Evolutionary conservation across 1,140 invertebrate species (phyloP).

Genomic region (Drosophila saltans): DNA sequence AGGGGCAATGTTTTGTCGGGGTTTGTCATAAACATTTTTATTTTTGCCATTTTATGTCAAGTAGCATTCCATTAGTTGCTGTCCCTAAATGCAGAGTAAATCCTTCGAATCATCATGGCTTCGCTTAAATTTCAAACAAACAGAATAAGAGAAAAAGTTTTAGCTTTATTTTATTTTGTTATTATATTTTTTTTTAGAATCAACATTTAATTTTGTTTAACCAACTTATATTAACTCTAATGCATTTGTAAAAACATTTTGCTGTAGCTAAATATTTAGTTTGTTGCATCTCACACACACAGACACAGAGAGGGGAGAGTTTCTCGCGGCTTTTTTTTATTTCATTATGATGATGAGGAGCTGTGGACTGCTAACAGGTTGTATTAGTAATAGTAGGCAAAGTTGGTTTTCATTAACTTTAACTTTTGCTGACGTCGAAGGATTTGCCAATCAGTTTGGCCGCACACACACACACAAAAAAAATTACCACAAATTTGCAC

Average conservation of each 20-base stretch:
- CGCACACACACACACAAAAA: constrained; percentile 20
- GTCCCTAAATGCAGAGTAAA: too few relatives aligned
- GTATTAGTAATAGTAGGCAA: not conserved
- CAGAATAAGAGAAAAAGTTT: too few relatives aligned
- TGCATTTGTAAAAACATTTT: not conserved
- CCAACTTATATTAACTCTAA: not conserved
- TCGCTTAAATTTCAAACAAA: too few relatives aligned
- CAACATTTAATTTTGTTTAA: not conserved
- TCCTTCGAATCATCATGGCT: too few relatives aligned
- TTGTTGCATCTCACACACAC: too few relatives aligned
- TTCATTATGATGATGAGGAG: not conserved
- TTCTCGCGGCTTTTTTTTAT: not conserved
- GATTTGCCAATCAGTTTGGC: constrained; percentile 65
- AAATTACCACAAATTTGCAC: constrained; percentile 50
- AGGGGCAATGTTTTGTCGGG: too few relatives aligned
- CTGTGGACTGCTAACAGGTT: not conserved
- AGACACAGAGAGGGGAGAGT: not conserved
- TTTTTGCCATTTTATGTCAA: too few relatives aligned
- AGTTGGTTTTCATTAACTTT: constrained; percentile 36
- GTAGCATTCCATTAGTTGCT: too few relatives aligned
- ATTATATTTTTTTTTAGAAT: not conserved
- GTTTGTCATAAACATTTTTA: too few relatives aligned
- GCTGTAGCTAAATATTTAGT: not conserved
- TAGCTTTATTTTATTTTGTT: too few relatives aligned
- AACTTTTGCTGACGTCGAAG: constrained; percentile 70